phyloP scores from a whole-genome alignment of 2,888 invertebrate genomes.

The Aporophyla nigra region DNA sequence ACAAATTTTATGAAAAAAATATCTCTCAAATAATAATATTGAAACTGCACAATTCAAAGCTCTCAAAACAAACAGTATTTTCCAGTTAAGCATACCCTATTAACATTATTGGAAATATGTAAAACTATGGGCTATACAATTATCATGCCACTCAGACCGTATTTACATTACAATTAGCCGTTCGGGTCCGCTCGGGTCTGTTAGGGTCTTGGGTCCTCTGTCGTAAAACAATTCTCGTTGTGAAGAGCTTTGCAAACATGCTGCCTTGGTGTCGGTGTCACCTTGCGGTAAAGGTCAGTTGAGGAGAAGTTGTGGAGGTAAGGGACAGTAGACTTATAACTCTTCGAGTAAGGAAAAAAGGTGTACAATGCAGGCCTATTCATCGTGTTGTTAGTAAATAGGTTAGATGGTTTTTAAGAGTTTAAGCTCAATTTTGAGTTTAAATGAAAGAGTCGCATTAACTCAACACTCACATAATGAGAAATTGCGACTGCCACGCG shows the following conservation, averaged over 20 bases:
- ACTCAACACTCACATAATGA: not conserved
- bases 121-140: conserved; percentile 32
- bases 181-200: conserved; percentile 26
- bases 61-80: conserved; percentile 5
- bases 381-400: not conserved
- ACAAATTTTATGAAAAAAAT: too few species aligned
- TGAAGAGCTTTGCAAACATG: conserved; percentile 70
- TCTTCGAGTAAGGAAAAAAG: not conserved
- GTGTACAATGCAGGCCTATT: not conserved
- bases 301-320: not conserved
- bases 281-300: conserved; percentile 52
- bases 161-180: conserved; percentile 65
- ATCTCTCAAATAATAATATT: not conserved
- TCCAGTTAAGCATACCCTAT: conserved; percentile 9
- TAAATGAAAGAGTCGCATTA: too few species aligned
- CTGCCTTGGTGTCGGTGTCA: conserved; percentile 57
- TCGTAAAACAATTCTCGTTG: conserved; percentile 60
- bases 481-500: too few species aligned
- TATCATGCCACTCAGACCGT: conserved; percentile 24
- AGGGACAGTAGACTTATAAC: conserved; percentile 16
- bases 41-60: conserved; percentile 3
- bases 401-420: not conserved
- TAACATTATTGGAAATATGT: conserved; percentile 44
- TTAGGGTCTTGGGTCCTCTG: conserved; percentile 40
- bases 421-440: not conserved